Percentiles rank a stretch among this genome's conserved stretches.
phyloP scores from a whole-genome alignment of 2,888 invertebrate species.

The Liodrosophila aerea region DNA sequence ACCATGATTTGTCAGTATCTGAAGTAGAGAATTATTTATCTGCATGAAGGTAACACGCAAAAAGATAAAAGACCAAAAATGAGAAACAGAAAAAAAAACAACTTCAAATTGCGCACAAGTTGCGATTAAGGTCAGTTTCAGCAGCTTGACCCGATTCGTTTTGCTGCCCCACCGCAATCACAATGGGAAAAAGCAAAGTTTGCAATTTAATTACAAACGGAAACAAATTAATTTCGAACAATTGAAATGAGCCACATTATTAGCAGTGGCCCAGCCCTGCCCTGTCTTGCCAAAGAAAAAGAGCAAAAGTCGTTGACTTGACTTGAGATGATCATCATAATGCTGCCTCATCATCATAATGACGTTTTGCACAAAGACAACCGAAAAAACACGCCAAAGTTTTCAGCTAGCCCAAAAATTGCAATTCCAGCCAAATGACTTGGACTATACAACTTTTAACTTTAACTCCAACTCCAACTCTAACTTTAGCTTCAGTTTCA shows the following conservation, averaged over 20 bases:
- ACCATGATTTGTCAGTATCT: conserved; percentile 51
- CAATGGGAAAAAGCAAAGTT: conserved; percentile 29
- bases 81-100: conserved; percentile 26
- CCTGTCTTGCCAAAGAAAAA: no score
- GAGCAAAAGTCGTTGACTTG: conserved; percentile 1
- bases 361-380: no score
- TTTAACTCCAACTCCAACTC: no score
- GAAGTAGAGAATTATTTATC: conserved; percentile 17
- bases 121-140: conserved; percentile 70
- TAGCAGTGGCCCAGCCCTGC: conserved; percentile 32
- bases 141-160: conserved; percentile 60
- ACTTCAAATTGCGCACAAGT: conserved; percentile 65
- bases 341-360: conserved; percentile 1
- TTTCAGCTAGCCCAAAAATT: conserved; percentile 18
- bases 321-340: conserved; percentile 3
- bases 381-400: no score
- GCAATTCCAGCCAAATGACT: conserved; percentile 37
- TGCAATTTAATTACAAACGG: conserved; percentile 68
- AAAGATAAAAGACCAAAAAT: conserved; percentile 3
- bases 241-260: conserved; percentile 66
- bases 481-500: no score
- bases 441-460: conserved; percentile 23
- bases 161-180: conserved; percentile 15
- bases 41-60: conserved; percentile 29
- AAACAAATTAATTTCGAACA: conserved; percentile 70